Conservation (phyloP, 2,888 invertebrate genomes). For the Tuta absoluta region DNA sequence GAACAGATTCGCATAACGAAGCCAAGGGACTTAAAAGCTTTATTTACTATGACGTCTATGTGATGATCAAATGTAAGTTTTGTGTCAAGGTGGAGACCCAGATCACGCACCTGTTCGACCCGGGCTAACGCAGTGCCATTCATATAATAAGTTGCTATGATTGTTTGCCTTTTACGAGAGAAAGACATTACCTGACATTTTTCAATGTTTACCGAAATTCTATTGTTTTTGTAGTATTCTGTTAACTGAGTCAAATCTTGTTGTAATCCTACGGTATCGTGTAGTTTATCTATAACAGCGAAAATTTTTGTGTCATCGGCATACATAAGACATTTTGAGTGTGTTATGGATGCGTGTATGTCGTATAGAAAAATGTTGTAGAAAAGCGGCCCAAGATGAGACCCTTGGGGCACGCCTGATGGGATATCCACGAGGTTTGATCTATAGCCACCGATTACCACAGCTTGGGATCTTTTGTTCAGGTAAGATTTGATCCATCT, state of each 20-base stretch:
- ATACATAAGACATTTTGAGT: neutral
- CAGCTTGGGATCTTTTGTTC: neutral
- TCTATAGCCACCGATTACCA: neutral
- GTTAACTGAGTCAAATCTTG: neutral
- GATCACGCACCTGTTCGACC: neutral
- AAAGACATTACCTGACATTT: conserved; percentile 1
- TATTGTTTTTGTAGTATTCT: neutral
- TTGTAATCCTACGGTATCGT: neutral
- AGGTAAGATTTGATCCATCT: conserved; percentile 1
- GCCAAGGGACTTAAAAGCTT: neutral
- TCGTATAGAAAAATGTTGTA: neutral
- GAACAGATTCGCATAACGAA: neutral
- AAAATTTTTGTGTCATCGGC: conserved; percentile 1
- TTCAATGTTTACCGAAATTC: neutral
- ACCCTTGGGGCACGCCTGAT: neutral
- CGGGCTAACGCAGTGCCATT: neutral
- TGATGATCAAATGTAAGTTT: neutral
- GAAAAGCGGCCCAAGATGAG: neutral
- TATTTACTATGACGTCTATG: neutral
- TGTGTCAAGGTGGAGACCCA: neutral
- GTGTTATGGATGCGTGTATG: neutral
- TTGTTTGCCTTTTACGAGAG: neutral
- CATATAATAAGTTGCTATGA: neutral
- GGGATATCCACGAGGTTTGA: neutral
- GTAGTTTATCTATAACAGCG: neutral